Percentiles rank a stretch among this genome's conserved stretches.
phyloP scores from a whole-genome alignment of 1,140 invertebrate species.

The Lucilia sericata region DNA sequence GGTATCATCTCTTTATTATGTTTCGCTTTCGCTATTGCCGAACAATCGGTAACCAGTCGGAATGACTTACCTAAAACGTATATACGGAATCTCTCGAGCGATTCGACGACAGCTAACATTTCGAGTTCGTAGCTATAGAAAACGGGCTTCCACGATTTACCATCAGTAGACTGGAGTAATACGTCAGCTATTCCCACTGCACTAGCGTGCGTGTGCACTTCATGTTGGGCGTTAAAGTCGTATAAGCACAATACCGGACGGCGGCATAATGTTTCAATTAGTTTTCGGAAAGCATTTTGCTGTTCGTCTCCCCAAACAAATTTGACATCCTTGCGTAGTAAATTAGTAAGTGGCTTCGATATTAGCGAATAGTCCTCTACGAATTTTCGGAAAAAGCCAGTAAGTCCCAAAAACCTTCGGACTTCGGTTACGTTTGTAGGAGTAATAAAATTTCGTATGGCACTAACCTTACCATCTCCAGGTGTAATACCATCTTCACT shows the following conservation, averaged over 20 bases:
- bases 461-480: constrained; percentile 20
- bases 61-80: constrained; percentile 65
- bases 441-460: constrained; percentile 9
- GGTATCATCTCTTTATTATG: constrained; percentile 63
- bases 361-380: constrained; percentile 64
- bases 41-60: constrained; percentile 64
- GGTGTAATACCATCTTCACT: background rate
- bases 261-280: constrained; percentile 45
- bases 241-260: constrained; percentile 50
- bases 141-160: constrained; percentile 31
- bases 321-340: constrained; percentile 21
- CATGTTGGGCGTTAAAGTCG: constrained; percentile 41
- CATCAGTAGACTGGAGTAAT: constrained; percentile 48
- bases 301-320: constrained; percentile 28
- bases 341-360: constrained; percentile 57
- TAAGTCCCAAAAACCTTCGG: constrained; percentile 20
- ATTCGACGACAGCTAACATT: constrained; percentile 57
- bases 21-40: constrained; percentile 60
- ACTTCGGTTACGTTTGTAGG: constrained; percentile 19
- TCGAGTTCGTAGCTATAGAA: constrained; percentile 63
- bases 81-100: constrained; percentile 59
- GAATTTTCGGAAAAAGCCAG: constrained; percentile 65
- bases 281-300: constrained; percentile 42
- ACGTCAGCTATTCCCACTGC: constrained; percentile 51
- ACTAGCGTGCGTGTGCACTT: constrained; percentile 54